Evolutionary conservation across 2,888 invertebrate species (phyloP).

Genomic region (Hyles lineata): DNA sequence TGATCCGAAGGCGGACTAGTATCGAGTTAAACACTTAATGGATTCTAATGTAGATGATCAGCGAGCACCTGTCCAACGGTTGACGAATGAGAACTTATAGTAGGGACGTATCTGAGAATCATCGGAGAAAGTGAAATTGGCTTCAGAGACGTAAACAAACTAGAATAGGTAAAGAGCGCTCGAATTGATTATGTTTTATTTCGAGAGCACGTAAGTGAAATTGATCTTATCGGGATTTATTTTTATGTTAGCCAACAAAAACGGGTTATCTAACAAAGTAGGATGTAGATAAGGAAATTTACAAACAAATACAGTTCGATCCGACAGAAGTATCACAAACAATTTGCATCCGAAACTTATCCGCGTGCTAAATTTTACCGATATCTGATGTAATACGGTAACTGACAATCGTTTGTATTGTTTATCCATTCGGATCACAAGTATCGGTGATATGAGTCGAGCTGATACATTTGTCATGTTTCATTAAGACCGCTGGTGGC

Average conservation of each 20-base stretch:
- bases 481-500: constrained; percentile 32
- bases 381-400: constrained; percentile 17
- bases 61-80: constrained; percentile 71
- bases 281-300: constrained; percentile 7
- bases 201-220: background rate
- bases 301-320: constrained; percentile 7
- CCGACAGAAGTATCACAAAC: constrained; percentile 16
- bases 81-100: constrained; percentile 74
- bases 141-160: constrained; percentile 43
- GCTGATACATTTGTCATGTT: constrained; percentile 26
- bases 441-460: constrained; percentile 1
- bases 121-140: constrained; percentile 77
- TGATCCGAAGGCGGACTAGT: constrained; percentile 69
- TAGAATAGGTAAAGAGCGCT: constrained; percentile 45
- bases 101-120: constrained; percentile 64
- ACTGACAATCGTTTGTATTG: constrained; percentile 10
- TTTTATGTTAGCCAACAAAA: constrained; percentile 1
- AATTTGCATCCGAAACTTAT: constrained; percentile 11
- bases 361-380: constrained; percentile 21
- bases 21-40: constrained; percentile 80
- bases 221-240: constrained; percentile 1
- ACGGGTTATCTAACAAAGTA: constrained; percentile 13
- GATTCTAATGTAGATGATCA: constrained; percentile 72
- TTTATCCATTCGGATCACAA: constrained; percentile 17
- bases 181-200: constrained; percentile 18